Base-by-base conservation (phyloP, 2,888 invertebrate genomes). In the Diploptera punctata region DNA sequence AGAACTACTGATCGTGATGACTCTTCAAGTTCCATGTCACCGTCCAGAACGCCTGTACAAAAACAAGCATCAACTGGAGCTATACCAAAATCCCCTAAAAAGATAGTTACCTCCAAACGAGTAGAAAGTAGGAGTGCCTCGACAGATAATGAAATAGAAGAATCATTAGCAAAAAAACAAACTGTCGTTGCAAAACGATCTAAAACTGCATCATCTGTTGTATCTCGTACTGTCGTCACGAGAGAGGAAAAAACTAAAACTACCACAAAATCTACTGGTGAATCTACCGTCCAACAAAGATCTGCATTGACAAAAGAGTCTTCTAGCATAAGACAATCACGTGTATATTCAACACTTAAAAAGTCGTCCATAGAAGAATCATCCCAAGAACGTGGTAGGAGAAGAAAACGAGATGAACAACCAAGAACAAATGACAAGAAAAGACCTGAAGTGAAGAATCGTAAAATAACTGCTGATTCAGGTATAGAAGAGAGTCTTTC, bases 31-130 rank as follows among this genome's bases (percentile, higher is more conserved):
- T 29, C 74, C 2, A 52, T 54, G 57, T 68, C 70, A 4, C 61
- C 73, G 52, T 67, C 31, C 2, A 74, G 62, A 69, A 21, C 29
- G 13, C 4, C 67, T 10, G 16, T 29, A 1, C 69, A 33, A 43
- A 69, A 73, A 43, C 62, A 61, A 61, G 67, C 62, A 26, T 65
- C 68, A 19, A 44, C 70, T 49, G 76, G 75, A 26, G 44, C 75
- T 10, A 73, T 75, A 38, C 76, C 71, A 18, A 67, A 57, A 24
- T 54, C 67, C 16, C 60, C 52, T 2, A 4, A 60, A 21, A 69
- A 26, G 18, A 10, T 9, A 13, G 7, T 29, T 9, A 60, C 43
- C 52, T 18, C 62, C 47, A 72, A 38, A 67, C 43, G 69, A 54
- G 61, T 57, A 67, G 68, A 71, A 16, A 19, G 16, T 16, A 67